Evolutionary conservation across 2,888 invertebrate genomes (phyloP).

Genomic region (Aleiodes alternator): DNA sequence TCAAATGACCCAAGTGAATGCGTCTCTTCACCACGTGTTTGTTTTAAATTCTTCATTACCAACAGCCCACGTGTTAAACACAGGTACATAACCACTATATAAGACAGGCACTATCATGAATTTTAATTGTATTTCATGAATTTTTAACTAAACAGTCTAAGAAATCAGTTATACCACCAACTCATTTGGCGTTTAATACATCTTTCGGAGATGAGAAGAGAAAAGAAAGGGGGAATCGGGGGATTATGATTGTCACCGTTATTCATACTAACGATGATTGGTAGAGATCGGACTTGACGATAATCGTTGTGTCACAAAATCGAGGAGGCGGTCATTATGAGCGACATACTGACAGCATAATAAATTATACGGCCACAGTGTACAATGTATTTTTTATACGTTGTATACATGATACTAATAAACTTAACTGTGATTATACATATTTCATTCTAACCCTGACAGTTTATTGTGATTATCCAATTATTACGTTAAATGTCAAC

Average conservation of each 20-base stretch:
- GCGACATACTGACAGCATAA: constrained; percentile 74
- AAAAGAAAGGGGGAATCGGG: constrained; percentile 35
- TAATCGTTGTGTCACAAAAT: constrained; percentile 73
- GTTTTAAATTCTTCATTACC: constrained; percentile 15
- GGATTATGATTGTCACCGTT: constrained; percentile 72
- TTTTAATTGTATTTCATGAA: constrained; percentile 1
- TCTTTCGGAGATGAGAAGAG: background rate
- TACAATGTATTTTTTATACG: constrained; percentile 22
- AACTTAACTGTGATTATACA: constrained; percentile 11
- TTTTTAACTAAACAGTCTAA: background rate
- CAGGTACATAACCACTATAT: constrained; percentile 25
- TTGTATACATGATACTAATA: constrained; percentile 49
- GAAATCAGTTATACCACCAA: constrained; percentile 14
- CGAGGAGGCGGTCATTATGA: constrained; percentile 72
- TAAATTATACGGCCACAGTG: constrained; percentile 66
- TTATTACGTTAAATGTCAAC: too few relatives aligned
- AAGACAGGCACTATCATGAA: constrained; percentile 3
- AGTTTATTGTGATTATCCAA: too few relatives aligned
- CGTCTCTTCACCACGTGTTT: constrained; percentile 20
- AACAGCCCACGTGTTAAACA: constrained; percentile 23
- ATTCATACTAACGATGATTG: constrained; percentile 73
- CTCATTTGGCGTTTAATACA: background rate
- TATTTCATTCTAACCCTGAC: too few relatives aligned
- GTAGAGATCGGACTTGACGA: constrained; percentile 70
- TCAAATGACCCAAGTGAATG: background rate